These are phyloP conservation scores for Hecatera dysodea DNA, from an alignment of 2,888 invertebrate genomes.

Conservation along the genomic window DNA sequence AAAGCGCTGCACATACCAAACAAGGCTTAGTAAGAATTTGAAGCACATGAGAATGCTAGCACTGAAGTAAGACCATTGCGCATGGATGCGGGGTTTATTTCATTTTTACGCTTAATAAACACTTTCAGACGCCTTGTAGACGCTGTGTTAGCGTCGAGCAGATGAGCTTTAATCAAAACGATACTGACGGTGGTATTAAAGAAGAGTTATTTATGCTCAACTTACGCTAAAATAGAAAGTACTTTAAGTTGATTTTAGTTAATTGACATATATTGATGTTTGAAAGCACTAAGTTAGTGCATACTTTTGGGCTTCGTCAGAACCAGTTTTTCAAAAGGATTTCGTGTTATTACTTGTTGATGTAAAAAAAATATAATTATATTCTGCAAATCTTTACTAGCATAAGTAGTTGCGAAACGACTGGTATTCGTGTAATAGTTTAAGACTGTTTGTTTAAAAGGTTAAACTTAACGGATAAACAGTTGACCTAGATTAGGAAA, in stretches of 20 bases:
- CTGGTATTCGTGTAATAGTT: too few species aligned
- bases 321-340: too few species aligned
- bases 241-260: neutral
- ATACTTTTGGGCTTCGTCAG: too few species aligned
- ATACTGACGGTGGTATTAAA: neutral
- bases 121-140: neutral
- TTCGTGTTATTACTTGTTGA: too few species aligned
- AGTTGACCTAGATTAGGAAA: too few species aligned
- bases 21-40: conserved; percentile 36
- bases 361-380: too few species aligned
- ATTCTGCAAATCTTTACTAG: too few species aligned
- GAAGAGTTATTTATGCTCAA: too few species aligned
- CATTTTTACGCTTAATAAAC: conserved; percentile 19
- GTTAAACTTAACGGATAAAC: too few species aligned
- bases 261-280: neutral
- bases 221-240: neutral
- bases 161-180: neutral
- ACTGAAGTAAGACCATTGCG: conserved; percentile 32
- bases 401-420: neutral
- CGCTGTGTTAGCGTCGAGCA: too few species aligned
- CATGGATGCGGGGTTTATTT: conserved; percentile 12
- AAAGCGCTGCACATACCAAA: conserved; percentile 35
- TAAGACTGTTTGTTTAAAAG: too few species aligned
- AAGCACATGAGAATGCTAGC: conserved; percentile 34
- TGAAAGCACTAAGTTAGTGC: neutral